phyloP scores from a whole-genome alignment of 2,113 vertebrate species.

The Callospermophilus lateralis region DNA sequence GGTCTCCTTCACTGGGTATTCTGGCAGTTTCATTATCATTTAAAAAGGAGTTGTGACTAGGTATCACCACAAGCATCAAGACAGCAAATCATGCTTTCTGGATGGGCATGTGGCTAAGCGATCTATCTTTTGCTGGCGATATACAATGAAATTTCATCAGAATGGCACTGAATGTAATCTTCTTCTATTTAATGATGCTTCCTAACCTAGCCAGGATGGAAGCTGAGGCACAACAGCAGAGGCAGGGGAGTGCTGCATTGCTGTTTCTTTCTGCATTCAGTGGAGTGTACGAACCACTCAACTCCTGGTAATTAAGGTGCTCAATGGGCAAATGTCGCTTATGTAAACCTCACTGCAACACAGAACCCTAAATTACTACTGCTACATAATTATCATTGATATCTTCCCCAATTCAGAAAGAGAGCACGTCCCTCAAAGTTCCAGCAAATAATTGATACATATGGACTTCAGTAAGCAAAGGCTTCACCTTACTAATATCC shows the following conservation, averaged over 20 bases:
- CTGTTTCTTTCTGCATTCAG: conserved; percentile 13
- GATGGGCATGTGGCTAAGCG: not conserved
- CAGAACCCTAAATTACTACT: not conserved
- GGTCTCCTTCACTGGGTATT: not conserved
- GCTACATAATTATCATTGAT: conserved; percentile 29
- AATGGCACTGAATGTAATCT: not conserved
- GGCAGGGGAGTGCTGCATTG: not conserved
- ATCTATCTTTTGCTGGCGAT: not conserved
- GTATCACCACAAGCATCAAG: not conserved
- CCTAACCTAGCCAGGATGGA: not conserved
- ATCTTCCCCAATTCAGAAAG: not conserved
- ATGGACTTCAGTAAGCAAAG: not conserved
- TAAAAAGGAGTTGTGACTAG: not conserved
- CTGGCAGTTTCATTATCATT: not conserved
- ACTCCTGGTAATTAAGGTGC: not conserved
- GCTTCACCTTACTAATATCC: not conserved
- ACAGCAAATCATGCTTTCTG: not conserved
- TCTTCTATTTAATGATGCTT: not conserved
- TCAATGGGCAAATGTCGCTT: not conserved
- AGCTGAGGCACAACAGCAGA: not conserved
- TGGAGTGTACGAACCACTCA: not conserved
- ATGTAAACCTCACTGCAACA: not conserved
- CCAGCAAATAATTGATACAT: not conserved
- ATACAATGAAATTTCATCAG: conserved; percentile 15
- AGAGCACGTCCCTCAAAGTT: not conserved